Conservation (phyloP, 2,113 vertebrate species). For the Nothobranchius furzeri region DNA sequence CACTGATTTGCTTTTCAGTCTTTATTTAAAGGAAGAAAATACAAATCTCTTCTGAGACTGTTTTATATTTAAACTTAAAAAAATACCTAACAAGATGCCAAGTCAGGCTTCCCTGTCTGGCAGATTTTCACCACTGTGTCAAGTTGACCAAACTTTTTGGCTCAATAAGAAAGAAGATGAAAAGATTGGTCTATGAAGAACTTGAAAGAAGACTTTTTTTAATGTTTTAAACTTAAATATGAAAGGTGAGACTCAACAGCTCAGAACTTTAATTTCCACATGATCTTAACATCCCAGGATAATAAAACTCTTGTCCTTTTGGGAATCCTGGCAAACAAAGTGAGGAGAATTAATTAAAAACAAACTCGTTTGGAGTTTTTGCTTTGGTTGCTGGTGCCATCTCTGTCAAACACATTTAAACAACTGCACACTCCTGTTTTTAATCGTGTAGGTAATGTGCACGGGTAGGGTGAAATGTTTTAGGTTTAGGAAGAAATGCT, state of each 20-base stretch:
- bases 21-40: not conserved
- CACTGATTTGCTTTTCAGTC: not conserved
- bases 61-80: not conserved
- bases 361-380: not conserved
- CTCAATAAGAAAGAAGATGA: constrained; percentile 1
- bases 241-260: not conserved
- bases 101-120: not conserved
- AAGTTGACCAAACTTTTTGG: constrained; percentile 8
- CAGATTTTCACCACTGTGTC: constrained; percentile 4
- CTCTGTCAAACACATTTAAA: not conserved
- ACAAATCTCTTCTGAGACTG: not conserved
- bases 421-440: not conserved
- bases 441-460: not conserved
- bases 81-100: not conserved
- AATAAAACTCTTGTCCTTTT: not conserved
- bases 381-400: not conserved
- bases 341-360: not conserved
- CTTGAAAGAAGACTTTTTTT: not conserved
- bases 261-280: not conserved
- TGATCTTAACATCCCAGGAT: not conserved
- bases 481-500: no score
- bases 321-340: not conserved
- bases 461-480: not conserved
- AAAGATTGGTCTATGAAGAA: not conserved
- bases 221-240: not conserved